Percentiles rank a stretch among this genome's conserved stretches.
These are phyloP conservation scores for Sarcophaga bullata DNA, from an alignment of 1,140 invertebrate species.

Conservation along the genomic window DNA sequence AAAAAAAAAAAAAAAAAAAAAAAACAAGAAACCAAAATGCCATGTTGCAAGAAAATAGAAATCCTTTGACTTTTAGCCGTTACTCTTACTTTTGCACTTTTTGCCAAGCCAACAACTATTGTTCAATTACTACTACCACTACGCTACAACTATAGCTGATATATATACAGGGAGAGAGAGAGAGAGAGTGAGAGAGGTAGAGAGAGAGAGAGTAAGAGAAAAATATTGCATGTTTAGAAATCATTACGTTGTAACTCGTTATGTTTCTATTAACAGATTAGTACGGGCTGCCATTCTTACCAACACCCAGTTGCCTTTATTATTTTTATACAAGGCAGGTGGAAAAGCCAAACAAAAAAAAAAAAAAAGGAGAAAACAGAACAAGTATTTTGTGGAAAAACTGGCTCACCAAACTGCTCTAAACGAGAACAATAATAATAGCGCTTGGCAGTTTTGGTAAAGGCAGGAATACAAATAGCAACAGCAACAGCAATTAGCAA, in stretches of 20 bases:
- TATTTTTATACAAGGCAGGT: neutral
- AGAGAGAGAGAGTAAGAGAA: neutral
- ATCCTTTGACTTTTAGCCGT: neutral
- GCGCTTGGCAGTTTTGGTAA: neutral
- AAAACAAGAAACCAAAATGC: neutral
- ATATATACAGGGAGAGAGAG: no score
- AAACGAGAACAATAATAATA: neutral
- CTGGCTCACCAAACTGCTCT: neutral
- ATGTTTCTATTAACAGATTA: conserved; percentile 66
- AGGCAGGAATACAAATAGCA: neutral
- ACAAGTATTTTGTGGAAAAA: neutral
- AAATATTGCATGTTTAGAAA: conserved; percentile 37
- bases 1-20: neutral
- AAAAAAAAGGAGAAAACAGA: neutral
- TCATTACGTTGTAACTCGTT: conserved; percentile 50
- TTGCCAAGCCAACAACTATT: neutral
- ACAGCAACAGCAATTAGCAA: neutral
- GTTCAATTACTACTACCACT: no score
- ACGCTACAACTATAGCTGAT: no score
- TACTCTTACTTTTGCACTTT: conserved; percentile 2
- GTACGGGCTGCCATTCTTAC: conserved; percentile 36
- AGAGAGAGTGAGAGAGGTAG: no score
- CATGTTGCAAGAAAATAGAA: conserved; percentile 40
- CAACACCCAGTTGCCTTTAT: conserved; percentile 14
- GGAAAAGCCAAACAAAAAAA: neutral